Evolutionary conservation across 2,888 invertebrate species (phyloP), one percentile per base, ranked within the genome.

Genomic region (Bhutanitis thaidina): DNA sequence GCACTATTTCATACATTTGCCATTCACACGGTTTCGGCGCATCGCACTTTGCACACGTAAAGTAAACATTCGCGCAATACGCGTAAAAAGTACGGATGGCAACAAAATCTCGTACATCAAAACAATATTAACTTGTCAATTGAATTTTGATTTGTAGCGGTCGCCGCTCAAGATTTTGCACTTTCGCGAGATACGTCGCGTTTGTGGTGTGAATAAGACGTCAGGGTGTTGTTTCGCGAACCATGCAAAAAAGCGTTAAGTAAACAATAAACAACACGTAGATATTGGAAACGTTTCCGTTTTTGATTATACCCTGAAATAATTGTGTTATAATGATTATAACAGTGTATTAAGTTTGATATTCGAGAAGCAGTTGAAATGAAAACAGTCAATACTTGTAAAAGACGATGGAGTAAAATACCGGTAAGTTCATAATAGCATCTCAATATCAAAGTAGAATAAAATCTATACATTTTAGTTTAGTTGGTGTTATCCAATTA

Each of bases 21-120:
- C 8, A 54, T 60, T 67, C 71, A 72, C 60, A 71, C 62, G 62
- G 57, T 53, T 55, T 41, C 58, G 56, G 69, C 62, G 61, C 62
- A 59, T 55, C 61, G 56, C 39, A 44, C 47, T 53, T 54, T 46
- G 54, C 61, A 62, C 69, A 69, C 67, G 69, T 62, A 58, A 59
- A 61, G 50, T 45, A 58, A 57, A 56, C 48, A 52, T 55, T 51
- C 27, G 50, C 35, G 39, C 32, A 7, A n/a, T 34, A 12, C 12
- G 13, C 30, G 30, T 32, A 10, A 41, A 41, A 43, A 37, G 20
- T 30, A 10, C 38, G 10, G 2, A 27, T 7, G 16, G 40, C 36
- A 29, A 40, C 45, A 46, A 46, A n/a, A n/a, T n/a, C n/a, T n/a
- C 29, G 40, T 16, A n/a, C 34, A 39, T 44, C 39, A 50, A 14